Conservation (phyloP, 1,140 invertebrate genomes). For the Glossosoma conforme region DNA sequence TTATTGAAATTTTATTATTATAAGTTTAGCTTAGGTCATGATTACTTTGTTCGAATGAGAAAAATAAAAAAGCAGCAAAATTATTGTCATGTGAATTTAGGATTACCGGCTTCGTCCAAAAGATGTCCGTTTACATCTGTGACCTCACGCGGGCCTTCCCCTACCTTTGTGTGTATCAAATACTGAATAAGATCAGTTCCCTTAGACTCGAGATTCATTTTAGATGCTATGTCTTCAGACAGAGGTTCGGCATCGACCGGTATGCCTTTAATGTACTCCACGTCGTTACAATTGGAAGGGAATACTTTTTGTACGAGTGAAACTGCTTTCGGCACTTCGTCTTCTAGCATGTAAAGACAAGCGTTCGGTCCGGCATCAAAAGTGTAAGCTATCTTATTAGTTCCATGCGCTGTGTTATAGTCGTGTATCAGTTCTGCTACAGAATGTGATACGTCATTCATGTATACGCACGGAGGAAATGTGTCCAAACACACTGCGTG, state of each 20-base stretch:
- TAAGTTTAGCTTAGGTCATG: no score
- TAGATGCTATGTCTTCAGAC: slow-evolving; percentile 34
- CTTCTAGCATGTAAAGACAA: slow-evolving; percentile 80
- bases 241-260: slow-evolving; percentile 34
- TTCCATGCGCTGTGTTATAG: slow-evolving; percentile 66
- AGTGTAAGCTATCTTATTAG: slow-evolving; percentile 80
- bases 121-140: slow-evolving; percentile 51
- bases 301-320: slow-evolving; percentile 66
- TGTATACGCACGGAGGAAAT: slow-evolving; percentile 88
- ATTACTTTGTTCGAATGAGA: background rate
- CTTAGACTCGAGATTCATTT: slow-evolving; percentile 41
- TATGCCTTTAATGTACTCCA: slow-evolving; percentile 57
- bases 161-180: slow-evolving; percentile 78
- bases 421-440: slow-evolving; percentile 78
- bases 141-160: slow-evolving; percentile 60
- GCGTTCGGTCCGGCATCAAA: slow-evolving; percentile 98
- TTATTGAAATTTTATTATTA: no score
- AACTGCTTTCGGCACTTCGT: slow-evolving; percentile 65
- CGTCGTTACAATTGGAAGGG: slow-evolving; percentile 51
- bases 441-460: slow-evolving; percentile 81
- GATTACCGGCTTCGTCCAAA: slow-evolving; percentile 48
- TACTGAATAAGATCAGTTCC: slow-evolving; percentile 65
- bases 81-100: slow-evolving; percentile 33
- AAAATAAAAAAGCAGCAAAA: slow-evolving; percentile 4
- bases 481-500: slow-evolving; percentile 94